Conservation (phyloP, 2,797 vertebrate genomes). For the Scarus forsteni region DNA sequence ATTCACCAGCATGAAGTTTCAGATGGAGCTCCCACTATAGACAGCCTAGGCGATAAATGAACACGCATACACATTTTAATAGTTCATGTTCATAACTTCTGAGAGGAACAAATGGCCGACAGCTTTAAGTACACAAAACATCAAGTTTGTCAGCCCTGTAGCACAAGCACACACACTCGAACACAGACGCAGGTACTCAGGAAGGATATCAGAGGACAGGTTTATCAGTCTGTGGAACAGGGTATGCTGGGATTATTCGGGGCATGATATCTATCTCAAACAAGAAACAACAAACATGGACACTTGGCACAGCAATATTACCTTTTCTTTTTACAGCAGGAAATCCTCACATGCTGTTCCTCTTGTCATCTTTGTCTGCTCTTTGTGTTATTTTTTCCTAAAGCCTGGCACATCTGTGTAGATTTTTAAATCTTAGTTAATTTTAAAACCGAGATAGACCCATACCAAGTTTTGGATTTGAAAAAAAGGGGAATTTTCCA, state of each 20-base stretch:
- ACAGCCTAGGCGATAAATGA: slow-evolving; percentile 38
- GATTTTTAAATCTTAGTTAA: too few species aligned
- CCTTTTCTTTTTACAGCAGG: too few species aligned
- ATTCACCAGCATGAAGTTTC: slow-evolving; percentile 55
- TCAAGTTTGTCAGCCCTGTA: neutral
- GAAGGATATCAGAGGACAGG: slow-evolving; percentile 9
- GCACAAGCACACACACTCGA: slow-evolving; percentile 3
- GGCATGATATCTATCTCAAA: slow-evolving; percentile 31
- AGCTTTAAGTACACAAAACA: slow-evolving; percentile 8
- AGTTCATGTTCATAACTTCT: too few species aligned
- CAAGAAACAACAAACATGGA: slow-evolving; percentile 42
- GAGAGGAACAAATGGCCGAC: slow-evolving; percentile 5
- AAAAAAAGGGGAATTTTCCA: too few species aligned
- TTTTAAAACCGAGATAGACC: too few species aligned
- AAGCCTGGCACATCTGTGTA: too few species aligned
- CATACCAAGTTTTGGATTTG: too few species aligned
- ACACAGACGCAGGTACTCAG: slow-evolving; percentile 1
- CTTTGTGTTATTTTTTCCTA: too few species aligned
- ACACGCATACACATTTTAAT: neutral
- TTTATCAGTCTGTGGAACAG: slow-evolving; percentile 43
- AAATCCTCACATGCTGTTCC: too few species aligned
- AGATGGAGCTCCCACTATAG: slow-evolving; percentile 29
- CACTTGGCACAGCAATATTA: slow-evolving; percentile 24
- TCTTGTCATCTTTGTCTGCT: too few species aligned
- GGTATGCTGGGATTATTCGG: slow-evolving; percentile 50